Evolutionary conservation across 1,140 invertebrate species (phyloP).

Genomic region (Drepana arcuata): DNA sequence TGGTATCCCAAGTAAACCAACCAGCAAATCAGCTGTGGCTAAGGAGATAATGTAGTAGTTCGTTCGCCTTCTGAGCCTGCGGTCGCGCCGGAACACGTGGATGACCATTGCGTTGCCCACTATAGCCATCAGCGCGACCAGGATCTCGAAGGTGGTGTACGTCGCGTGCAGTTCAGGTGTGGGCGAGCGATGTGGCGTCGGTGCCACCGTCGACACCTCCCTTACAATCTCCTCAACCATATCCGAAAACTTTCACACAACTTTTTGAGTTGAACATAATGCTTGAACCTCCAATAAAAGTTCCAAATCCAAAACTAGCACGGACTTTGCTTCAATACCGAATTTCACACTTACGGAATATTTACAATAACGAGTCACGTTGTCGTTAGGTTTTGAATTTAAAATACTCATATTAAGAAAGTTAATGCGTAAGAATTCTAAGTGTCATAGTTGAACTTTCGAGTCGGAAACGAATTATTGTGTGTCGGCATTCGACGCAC

Average conservation of each 20-base stretch:
- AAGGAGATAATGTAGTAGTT: conserved; percentile 94
- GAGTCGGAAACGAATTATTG: conserved; percentile 12
- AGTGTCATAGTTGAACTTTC: conserved; percentile 5
- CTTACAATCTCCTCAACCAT: conserved; percentile 30
- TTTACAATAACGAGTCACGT: not conserved
- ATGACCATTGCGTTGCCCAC: conserved; percentile 90
- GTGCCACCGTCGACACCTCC: conserved; percentile 25
- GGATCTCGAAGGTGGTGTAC: conserved; percentile 83
- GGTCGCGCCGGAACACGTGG: conserved; percentile 84
- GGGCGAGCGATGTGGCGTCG: conserved; percentile 50
- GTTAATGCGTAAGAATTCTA: not conserved
- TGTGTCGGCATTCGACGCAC: conserved; percentile 19
- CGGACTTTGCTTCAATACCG: conserved; percentile 4
- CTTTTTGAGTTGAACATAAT: not conserved
- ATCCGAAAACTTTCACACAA: conserved; percentile 15
- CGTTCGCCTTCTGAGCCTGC: conserved; percentile 83
- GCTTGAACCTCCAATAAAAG: conserved; percentile 2
- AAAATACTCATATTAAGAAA: conserved; percentile 3
- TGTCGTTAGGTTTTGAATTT: conserved; percentile 2
- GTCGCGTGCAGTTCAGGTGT: conserved; percentile 74
- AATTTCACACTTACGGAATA: conserved; percentile 11
- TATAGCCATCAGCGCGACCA: conserved; percentile 86
- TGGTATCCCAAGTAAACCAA: conserved; percentile 85
- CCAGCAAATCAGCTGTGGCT: conserved; percentile 88
- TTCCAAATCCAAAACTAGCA: conserved; percentile 6